phyloP scores from a whole-genome alignment of 2,113 vertebrate genomes.

The Esox niger region DNA sequence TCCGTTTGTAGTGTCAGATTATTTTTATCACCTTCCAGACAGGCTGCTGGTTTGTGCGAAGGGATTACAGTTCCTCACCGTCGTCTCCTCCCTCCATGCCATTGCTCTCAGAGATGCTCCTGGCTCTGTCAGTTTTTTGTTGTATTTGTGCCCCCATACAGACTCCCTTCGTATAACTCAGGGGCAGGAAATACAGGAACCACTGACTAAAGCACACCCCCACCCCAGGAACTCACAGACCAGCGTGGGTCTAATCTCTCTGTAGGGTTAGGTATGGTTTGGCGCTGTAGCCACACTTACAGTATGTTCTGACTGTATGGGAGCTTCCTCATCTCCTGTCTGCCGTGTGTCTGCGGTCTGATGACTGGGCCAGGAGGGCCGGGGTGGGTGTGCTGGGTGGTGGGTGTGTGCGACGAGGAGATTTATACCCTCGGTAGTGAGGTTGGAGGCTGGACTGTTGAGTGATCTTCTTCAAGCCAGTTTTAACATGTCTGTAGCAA shows the following conservation, averaged over 20 bases:
- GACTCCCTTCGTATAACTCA: neutral
- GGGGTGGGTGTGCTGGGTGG: neutral
- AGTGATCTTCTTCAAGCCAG: too few relatives aligned
- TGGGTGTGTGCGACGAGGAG: neutral
- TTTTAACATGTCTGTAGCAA: too few relatives aligned
- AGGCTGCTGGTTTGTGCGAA: neutral
- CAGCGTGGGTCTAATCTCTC: neutral
- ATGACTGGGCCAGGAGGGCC: neutral
- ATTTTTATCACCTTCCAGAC: neutral
- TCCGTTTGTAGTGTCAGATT: neutral
- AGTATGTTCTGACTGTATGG: neutral
- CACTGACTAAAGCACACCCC: too few relatives aligned
- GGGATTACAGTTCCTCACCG: constrained; percentile 1
- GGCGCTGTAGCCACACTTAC: neutral
- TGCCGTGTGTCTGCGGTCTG: neutral
- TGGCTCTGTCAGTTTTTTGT: constrained; percentile 21
- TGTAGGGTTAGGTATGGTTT: neutral
- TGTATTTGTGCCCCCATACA: neutral
- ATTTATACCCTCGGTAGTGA: constrained; percentile 11
- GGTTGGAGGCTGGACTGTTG: constrained; percentile 16
- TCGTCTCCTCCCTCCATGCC: neutral
- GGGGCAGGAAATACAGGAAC: constrained; percentile 3
- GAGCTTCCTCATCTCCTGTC: neutral
- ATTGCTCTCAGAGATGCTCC: constrained; percentile 18
- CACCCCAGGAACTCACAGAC: too few relatives aligned